Base-by-base conservation (phyloP, 2,113 vertebrate species). In the Physeter macrocephalus region DNA sequence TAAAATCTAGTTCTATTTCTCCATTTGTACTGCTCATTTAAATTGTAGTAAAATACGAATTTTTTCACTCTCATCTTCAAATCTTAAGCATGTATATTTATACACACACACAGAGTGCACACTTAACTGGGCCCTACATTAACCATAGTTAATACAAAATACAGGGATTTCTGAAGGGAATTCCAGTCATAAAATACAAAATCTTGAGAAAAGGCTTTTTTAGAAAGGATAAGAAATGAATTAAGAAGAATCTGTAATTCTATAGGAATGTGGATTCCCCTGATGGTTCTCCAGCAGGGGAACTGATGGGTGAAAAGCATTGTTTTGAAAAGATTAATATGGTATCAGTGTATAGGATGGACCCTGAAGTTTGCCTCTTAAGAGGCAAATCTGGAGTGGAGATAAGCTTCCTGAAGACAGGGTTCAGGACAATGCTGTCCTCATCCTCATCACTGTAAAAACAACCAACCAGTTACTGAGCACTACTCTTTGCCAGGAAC, bases 1-100 rank as follows among this genome's bases (percentile, higher is more conserved):
- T 74, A 90, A 57, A 86, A 59, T 41, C 57, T 90, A 89, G 27
- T 61, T 85, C 46, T 29, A 74, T 59, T 96, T 96, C 87, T 95
- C 61, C 36, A 46, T 64, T n/a, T 85, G 36, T 69, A 75, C 62
- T 93, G 57, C 27, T 93, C 27, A 86, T 86, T 95, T 85, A 78
- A 85, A 66, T 15, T 95, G 41, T 9, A 85, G 29, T 31, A 90
- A 71, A 94, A 69, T 77, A 87, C 27, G 52, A 49, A 66, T 25
- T 67, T 59, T 61, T 80, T 61, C 25, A 62, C 62, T 80, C 59
- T 78, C 57, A 64, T 49, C n/a, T 85, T 29, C 14, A 89, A 72
- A 89, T 77, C 46, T 93, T 84, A 84, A 83, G 18, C 43, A 92
- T 20, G 12, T 52, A 52, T 31, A 59, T 18, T 39, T 25, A 59